Conservation (phyloP, 2,113 vertebrate genomes). For the Bufo gargarizans region DNA sequence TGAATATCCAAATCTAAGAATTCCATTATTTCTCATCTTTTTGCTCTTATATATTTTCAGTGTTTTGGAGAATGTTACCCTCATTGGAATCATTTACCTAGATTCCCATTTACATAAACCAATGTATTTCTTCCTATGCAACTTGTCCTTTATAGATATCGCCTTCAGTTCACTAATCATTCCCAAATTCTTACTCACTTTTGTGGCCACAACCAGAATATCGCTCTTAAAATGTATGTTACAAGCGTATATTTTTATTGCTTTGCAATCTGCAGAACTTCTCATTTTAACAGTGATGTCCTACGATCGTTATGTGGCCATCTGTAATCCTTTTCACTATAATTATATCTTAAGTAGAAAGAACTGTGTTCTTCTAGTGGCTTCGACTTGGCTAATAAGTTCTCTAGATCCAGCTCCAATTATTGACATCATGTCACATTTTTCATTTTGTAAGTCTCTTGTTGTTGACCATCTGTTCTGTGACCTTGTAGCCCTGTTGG, state of each 20-base stretch:
- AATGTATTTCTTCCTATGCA: slow-evolving; percentile 26
- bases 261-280: neutral
- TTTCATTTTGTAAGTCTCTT: neutral
- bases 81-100: neutral
- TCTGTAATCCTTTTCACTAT: slow-evolving; percentile 12
- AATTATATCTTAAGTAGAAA: neutral
- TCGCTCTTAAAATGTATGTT: neutral
- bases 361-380: neutral
- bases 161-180: slow-evolving; percentile 13
- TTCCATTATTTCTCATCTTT: slow-evolving; percentile 2
- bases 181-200: slow-evolving; percentile 7
- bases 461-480: slow-evolving; percentile 32
- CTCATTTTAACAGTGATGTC: slow-evolving; percentile 33
- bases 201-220: neutral
- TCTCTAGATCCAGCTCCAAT: neutral
- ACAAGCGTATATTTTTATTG: slow-evolving; percentile 14
- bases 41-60: neutral
- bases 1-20: neutral
- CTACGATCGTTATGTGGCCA: slow-evolving; percentile 9
- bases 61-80: neutral
- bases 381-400: neutral
- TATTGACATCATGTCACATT: neutral
- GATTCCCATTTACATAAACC: slow-evolving; percentile 12
- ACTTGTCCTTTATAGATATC: slow-evolving; percentile 23
- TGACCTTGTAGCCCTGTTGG: slow-evolving; percentile 13